Evolutionary conservation across 2,888 invertebrate species (phyloP).

Genomic region (Heliconius aoede): DNA sequence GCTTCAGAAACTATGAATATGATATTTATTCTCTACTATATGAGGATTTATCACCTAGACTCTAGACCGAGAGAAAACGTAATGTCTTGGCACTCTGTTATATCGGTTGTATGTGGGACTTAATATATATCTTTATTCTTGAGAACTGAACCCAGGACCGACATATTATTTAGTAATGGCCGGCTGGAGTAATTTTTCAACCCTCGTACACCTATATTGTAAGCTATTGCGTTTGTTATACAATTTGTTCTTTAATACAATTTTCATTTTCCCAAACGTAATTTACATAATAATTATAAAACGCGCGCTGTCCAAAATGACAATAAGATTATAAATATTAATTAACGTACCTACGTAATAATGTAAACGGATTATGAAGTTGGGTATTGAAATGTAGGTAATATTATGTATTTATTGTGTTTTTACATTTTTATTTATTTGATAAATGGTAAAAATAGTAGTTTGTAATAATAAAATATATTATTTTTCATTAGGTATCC

Average conservation of each 20-base stretch:
- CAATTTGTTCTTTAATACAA: conserved; percentile 4
- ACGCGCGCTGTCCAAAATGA: conserved; percentile 2
- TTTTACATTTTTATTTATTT: neutral
- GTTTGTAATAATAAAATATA: neutral
- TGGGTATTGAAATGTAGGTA: neutral
- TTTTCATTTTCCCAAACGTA: conserved; percentile 10
- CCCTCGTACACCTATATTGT: neutral
- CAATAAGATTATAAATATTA: conserved; percentile 16
- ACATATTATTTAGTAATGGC: neutral
- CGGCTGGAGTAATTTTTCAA: neutral
- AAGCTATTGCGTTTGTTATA: neutral
- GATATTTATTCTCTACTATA: too few species aligned
- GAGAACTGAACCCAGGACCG: neutral
- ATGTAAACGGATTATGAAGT: conserved; percentile 3
- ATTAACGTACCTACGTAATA: conserved; percentile 5
- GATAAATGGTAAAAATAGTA: too few species aligned
- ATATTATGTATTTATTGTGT: neutral
- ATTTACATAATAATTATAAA: conserved; percentile 19
- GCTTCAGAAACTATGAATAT: too few species aligned
- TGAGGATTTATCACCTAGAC: too few species aligned
- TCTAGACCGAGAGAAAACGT: too few species aligned
- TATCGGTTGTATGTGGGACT: too few species aligned
- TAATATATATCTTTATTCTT: neutral
- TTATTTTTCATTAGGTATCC: neutral
- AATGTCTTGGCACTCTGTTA: too few species aligned